Percentiles rank a stretch among this genome's conserved stretches.
These are phyloP conservation scores for Typhlichthys eigenmanni DNA, from an alignment of 2,797 vertebrate genomes.

Conservation along the genomic window DNA sequence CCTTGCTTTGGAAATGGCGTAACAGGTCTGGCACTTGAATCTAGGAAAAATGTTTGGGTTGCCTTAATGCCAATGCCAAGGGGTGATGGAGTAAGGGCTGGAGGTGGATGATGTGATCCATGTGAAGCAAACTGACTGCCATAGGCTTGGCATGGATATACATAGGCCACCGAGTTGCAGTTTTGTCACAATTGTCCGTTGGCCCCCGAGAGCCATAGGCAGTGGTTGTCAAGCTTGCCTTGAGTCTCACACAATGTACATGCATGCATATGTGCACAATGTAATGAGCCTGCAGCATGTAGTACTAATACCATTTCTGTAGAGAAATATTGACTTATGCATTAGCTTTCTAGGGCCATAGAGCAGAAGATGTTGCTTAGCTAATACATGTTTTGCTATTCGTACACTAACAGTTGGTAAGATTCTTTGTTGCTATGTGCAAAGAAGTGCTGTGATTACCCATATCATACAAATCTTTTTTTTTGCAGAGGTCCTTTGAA, in stretches of 20 bases:
- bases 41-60: constrained; percentile 64
- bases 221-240: background rate
- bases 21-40: constrained; percentile 42
- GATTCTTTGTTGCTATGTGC: background rate
- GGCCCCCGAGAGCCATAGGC: background rate
- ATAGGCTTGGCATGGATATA: background rate
- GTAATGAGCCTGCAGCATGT: background rate
- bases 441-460: background rate
- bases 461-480: background rate
- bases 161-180: background rate
- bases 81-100: constrained; percentile 45
- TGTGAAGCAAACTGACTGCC: constrained; percentile 28
- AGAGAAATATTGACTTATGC: too few relatives aligned
- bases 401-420: too few relatives aligned
- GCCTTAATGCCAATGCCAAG: constrained; percentile 16
- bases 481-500: constrained; percentile 39
- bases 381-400: background rate
- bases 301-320: background rate
- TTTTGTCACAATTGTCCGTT: constrained; percentile 16
- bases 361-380: background rate
- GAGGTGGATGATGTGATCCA: constrained; percentile 35
- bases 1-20: constrained; percentile 43
- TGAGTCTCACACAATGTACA: constrained; percentile 4
- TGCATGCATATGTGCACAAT: background rate
- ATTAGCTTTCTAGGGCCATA: too few relatives aligned